Evolutionary conservation across 2,113 vertebrate species (phyloP), one percentile per base, ranked within the genome.

Genomic region (Bubo blakistoni): DNA sequence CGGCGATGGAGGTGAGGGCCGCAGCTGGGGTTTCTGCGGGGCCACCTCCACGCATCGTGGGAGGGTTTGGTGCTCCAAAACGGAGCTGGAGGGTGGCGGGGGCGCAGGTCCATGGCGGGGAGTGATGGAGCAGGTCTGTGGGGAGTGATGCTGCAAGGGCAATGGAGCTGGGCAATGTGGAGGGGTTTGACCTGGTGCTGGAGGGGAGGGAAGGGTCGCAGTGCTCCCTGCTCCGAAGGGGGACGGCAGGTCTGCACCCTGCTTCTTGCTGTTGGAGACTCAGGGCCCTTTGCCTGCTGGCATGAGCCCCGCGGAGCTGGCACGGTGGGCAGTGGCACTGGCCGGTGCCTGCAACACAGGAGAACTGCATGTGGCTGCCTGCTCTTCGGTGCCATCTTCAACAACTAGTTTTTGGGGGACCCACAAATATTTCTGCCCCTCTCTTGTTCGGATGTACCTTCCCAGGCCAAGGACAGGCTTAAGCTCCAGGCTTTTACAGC

Each of bases 61-160:
- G 27, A 10, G 42, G 24, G 2, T 65, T 70, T 20, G 40, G 38
- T 47, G 57, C 38, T 73, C 26, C 0, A 0, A 42, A 55, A 24
- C 1, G 2, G 47, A 44, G 34, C 21, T 3, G 4, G 47, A n/a
- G 52, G 13, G 7, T 21, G 4, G 18, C 0, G 0, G 34, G 69
- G 30, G 5, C 1, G 2, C 2, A 3, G 32, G 25, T 25, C n/a
- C 7, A 0, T 7, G 40, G 34, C 0, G 1, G 29, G 34, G 21
- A 71, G n/a, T 2, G 2, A 10, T 38, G 79, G n/a, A n/a, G 36
- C 12, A 9, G 29, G 42, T 49, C 57, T 6, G 1, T 14, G 34
- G 57, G 58, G 47, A 16, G 22, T 4, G 21, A 40, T 34, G 32
- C 27, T 76, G 29, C 0, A 7, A 46, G 49, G 70, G 22, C 0